Conservation (phyloP, 2,797 vertebrate species). For the Ambastaia sidthimunki region DNA sequence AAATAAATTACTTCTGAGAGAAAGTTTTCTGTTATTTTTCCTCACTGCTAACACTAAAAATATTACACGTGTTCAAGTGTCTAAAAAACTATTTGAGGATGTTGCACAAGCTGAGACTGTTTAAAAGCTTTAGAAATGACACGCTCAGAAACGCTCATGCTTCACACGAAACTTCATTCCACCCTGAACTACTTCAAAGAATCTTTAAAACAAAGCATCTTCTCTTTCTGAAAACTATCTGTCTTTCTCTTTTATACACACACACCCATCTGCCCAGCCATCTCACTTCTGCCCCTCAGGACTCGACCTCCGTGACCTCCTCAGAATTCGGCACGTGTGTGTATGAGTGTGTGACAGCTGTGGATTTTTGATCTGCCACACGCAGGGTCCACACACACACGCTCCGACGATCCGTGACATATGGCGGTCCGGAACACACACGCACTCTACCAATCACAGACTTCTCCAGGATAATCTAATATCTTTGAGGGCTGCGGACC, state of each 20-base stretch:
- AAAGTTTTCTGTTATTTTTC: too few relatives aligned
- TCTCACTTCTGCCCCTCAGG: conserved; percentile 51
- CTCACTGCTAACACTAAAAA: too few relatives aligned
- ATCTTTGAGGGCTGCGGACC: conserved; percentile 8
- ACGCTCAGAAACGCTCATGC: neutral
- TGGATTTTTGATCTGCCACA: conserved; percentile 50
- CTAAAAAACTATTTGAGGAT: too few relatives aligned
- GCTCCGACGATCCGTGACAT: conserved; percentile 16
- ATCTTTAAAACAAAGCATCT: conserved; percentile 29
- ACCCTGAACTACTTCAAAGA: neutral
- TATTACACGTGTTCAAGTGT: too few relatives aligned
- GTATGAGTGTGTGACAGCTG: conserved; percentile 50
- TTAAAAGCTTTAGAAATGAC: too few relatives aligned
- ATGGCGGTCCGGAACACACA: conserved; percentile 37
- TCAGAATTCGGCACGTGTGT: conserved; percentile 33
- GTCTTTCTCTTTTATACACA: conserved; percentile 25
- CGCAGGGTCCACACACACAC: conserved; percentile 33
- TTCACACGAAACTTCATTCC: neutral
- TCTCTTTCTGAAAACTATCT: conserved; percentile 33
- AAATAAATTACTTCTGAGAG: too few relatives aligned
- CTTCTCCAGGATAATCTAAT: conserved; percentile 37
- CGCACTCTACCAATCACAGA: conserved; percentile 15
- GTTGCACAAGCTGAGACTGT: too few relatives aligned
- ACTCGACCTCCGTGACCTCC: conserved; percentile 19
- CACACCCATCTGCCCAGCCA: conserved; percentile 53